A percentile compares a stretch with the other conserved stretches of the same genome.
Conservation (phyloP, 2,888 invertebrate genomes). For the Omphaloscelis lunosa region DNA sequence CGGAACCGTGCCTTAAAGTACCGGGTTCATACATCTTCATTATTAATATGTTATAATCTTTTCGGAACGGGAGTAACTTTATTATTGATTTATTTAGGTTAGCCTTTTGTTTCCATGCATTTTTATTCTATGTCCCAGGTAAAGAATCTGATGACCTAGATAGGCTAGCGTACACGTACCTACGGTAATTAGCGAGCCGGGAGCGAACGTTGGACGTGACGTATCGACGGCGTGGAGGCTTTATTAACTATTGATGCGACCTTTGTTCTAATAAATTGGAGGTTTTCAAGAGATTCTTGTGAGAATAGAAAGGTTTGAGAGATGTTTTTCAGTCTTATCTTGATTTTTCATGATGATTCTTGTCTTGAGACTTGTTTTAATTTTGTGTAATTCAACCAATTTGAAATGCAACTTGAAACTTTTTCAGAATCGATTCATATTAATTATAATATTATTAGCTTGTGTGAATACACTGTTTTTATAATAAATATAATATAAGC, state of each 20-base stretch:
- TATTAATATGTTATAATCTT: too few relatives aligned
- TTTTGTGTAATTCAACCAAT: neutral
- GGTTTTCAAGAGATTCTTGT: conserved; percentile 19
- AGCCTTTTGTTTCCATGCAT: neutral
- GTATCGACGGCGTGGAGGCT: conserved; percentile 39
- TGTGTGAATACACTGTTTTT: too few relatives aligned
- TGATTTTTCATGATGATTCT: too few relatives aligned
- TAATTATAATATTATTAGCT: neutral
- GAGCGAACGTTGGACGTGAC: conserved; percentile 48
- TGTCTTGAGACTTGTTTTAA: neutral
- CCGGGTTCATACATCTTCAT: too few relatives aligned
- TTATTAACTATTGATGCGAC: conserved; percentile 44
- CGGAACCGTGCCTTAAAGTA: too few relatives aligned
- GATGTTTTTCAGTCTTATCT: neutral
- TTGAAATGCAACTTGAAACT: neutral
- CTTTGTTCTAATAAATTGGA: conserved; percentile 35
- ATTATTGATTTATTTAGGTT: too few relatives aligned
- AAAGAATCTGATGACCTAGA: conserved; percentile 36
- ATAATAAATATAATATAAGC: too few relatives aligned
- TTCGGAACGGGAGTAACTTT: too few relatives aligned
- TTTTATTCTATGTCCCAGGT: conserved; percentile 1
- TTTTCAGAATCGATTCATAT: neutral
- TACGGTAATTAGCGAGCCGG: conserved; percentile 38
- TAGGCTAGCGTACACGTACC: conserved; percentile 18
- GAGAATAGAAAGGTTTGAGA: neutral